Evolutionary conservation across 2,113 vertebrate species (phyloP), one percentile per base, ranked within the genome.

Genomic region (Sorex araneus): DNA sequence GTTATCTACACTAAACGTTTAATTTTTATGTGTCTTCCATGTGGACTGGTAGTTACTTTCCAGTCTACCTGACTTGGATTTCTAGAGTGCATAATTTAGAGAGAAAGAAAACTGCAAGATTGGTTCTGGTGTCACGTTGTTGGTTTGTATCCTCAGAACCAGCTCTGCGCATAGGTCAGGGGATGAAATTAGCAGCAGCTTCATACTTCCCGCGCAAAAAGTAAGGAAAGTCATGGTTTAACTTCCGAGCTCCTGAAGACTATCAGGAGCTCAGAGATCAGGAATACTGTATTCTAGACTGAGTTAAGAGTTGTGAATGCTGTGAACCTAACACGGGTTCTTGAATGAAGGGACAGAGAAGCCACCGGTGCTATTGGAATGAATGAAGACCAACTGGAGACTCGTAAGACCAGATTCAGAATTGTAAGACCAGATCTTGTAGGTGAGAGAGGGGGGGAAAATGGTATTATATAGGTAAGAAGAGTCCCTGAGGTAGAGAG

Each of bases 61-160:
- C 30, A 16, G 10, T 47, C 10, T 0, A 79, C 36, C 34, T 36
- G 45, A 54, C 60, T 89, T 87, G n/a, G 54, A 19, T 78, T 81
- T 80, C 28, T 73, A 66, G 32, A 19, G 45, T 12, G 4, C 75
- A 1, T 64, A 89, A 28, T 66, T 85, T 67, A 85, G 27, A 66
- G 88, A 80, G 36, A 73, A 27, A 30, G 30, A 77, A 16, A 89
- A 6, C 40, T 86, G 23, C 28, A 66, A 50, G 1, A 63, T 27
- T 66, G 67, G 19, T 85, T 92, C 94, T 76, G 28, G 27, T 92
- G 8, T 10, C 4, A 75, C 40, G 23, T 83, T 69, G n/a, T 77
- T 85, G 91, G n/a, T 7, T 93, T 87, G 57, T 13, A 25, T 10
- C 57, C 10, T 73, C 54, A 84, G 67, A 84, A 34, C 50, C 32